Conservation (phyloP, 2,113 vertebrate species). For the Mesembrinibis cayennensis region DNA sequence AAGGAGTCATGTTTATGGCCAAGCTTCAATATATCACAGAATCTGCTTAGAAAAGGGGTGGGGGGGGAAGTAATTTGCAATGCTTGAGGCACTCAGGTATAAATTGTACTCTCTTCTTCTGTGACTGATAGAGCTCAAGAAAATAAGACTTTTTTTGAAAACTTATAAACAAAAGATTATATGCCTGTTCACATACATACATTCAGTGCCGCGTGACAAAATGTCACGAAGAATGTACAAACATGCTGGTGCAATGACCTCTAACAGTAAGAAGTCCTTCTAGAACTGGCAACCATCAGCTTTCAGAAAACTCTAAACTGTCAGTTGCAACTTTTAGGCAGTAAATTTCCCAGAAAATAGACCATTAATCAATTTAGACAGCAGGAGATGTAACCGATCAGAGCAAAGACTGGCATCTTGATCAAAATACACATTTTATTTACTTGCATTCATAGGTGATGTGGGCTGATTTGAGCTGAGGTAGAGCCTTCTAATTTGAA, state of each 20-base stretch:
- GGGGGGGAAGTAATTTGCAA: background rate
- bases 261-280: background rate
- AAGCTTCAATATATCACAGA: background rate
- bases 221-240: background rate
- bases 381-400: background rate
- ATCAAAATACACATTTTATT: conserved; percentile 22
- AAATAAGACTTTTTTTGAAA: background rate
- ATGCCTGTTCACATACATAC: background rate
- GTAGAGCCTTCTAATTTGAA: background rate
- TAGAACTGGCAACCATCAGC: background rate
- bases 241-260: background rate
- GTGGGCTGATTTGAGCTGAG: background rate
- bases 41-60: background rate
- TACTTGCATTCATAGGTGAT: background rate
- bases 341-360: conserved; percentile 33
- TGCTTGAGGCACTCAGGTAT: background rate
- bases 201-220: background rate
- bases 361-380: conserved; percentile 25
- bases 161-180: background rate
- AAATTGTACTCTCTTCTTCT: background rate
- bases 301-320: background rate
- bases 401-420: background rate
- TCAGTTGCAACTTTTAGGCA: conserved; percentile 7
- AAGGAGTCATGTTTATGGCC: background rate
- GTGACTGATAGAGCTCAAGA: conserved; percentile 15